Base-by-base conservation (phyloP, 2,113 vertebrate genomes). In the Sakesphorus luctuosus region DNA sequence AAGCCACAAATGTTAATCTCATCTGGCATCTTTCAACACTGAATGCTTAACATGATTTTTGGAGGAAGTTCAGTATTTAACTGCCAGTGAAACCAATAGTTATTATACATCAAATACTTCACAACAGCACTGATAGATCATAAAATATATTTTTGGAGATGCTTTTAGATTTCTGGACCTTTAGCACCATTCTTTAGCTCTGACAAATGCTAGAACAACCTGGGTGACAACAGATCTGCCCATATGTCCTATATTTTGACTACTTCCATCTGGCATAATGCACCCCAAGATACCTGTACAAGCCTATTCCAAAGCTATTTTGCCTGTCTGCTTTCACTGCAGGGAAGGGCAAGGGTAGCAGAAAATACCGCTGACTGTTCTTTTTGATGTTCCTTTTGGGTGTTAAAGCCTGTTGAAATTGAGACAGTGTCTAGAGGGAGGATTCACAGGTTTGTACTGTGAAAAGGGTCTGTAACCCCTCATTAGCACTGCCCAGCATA, bases 401-500 rank as follows among this genome's bases (percentile, higher is more conserved):
- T 52, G 1, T 66, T 74, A 75, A 78, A 90, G 38, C 29, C 46
- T 38, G 7, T 46, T 69, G 63, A 28, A 84, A 52, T 49, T 35
- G 50, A 52, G 73, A 38, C 5, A 61, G 33, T 29, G 62, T 16
- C 63, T 36, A 31, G 43, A 49, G 26, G 35, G 47, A 76, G 18
- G 4, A 76, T 72, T 84, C 50, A 47, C 11, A 35, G 26, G 26
- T 87, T 53, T 87, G 31, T 61, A n/a, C 36, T 14, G 17, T 35
- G 61, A 33, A 77, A 72, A 84, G 28, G 25, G 21, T 31, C 49
- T 43, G 49, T 28, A 59, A 19, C 17, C 25, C 28, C 25, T 59
- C 46, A 13, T 62, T 26, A 79, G 40, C 13, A 16, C 43, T 16
- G 31, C 21, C 20, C 31, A 40, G 13, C 0, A 0, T 11, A n/a